Evolutionary conservation across 2,888 invertebrate species (phyloP), one percentile per base, ranked within the genome.

Genomic region (Calameuta pallipes): DNA sequence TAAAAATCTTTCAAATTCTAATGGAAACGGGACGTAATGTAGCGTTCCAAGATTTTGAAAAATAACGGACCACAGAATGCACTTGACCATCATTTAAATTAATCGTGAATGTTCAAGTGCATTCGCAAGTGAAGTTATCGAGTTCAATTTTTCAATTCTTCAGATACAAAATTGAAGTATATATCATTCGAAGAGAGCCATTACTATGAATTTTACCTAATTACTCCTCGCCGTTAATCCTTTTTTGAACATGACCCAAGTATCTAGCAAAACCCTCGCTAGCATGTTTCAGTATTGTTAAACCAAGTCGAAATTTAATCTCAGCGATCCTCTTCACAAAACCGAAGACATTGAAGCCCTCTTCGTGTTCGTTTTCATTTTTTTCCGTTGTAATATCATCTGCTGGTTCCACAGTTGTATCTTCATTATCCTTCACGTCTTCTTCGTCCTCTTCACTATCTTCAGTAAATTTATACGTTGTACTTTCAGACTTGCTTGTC

Each of bases 261-360:
- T 95, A 95, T 85, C 93, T 94, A 41, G 94, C 94, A 75, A 96
- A 92, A 9, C 94, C 94, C 76, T 94, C 94, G 13, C 95, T 94
- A 3, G 95, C 95, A 79, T 94, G 94, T 86, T 94, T 94, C 30
- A 96, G 89, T 80, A 96, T 92, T 79, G 94, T 94, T 77, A 96
- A 89, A 0, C 96, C 95, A 74, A 96, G 90, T 85, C 94, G 93
- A 41, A 96, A 92, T 90, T 96, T 96, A 77, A 95, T 93, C 86
- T 95, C 95, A 3, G 95, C 93, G 69, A 96, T 90, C 83, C 94
- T 94, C 87, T 93, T 94, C 31, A 96, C 88, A 78, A 95, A 93
- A 23, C 93, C 93, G 76, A 95, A 92, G n/a, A 76, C 68, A 35
- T 70, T 76, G 76, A 74, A 74, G 35, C 76, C 79, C 36, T 74